Base-by-base conservation (phyloP, 2,113 vertebrate species). In the Rhea americana region DNA sequence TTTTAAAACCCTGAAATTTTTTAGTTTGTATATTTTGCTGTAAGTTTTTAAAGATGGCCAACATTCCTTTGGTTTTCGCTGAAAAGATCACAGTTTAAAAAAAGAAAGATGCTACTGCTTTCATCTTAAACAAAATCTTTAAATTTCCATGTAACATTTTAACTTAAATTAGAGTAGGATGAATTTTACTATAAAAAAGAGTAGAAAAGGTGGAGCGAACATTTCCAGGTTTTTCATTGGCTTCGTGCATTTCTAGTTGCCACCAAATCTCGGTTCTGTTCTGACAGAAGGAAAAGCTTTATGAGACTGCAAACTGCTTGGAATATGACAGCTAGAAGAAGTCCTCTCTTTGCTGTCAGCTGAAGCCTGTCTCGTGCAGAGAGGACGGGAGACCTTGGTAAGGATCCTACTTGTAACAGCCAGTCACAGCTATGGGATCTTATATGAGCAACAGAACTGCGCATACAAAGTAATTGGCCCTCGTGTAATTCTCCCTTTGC, bases 211-310 rank as follows among this genome's bases (percentile, higher is more conserved):
- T 62, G 12, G 20, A 86, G 55, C 59, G 55, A 83, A 85, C 76
- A 77, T 93, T 88, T 97, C 66, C 58, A 73, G n/a, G 11, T 66
- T 91, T 93, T 89, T 76, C 41, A 47, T 67, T 94, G 80, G 51
- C 82, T 89, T 91, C 35, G 6, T 63, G 70, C 2, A 2, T 93
- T 82, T 82, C 77, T 77, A 8, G 1, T 80, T 66, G 50, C 61
- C 45, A 37, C 78, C 2, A 16, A 82, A 82, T 58, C 83, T 81
- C 82, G 50, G 25, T 81, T 94, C 47, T 79, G 35, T 53, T 94
- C 51, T 80, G 66, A 56, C 15, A 80, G 84, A 58, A 82, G 79
- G 91, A 85, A 92, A 88, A 72, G 4, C 12, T 76, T 45, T 66
- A 58, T 32, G 53, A 91, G 81, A 87, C 94, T 93, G 78, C 85